Conservation (phyloP, 2,888 invertebrate genomes). For the Drosophila limbata region DNA sequence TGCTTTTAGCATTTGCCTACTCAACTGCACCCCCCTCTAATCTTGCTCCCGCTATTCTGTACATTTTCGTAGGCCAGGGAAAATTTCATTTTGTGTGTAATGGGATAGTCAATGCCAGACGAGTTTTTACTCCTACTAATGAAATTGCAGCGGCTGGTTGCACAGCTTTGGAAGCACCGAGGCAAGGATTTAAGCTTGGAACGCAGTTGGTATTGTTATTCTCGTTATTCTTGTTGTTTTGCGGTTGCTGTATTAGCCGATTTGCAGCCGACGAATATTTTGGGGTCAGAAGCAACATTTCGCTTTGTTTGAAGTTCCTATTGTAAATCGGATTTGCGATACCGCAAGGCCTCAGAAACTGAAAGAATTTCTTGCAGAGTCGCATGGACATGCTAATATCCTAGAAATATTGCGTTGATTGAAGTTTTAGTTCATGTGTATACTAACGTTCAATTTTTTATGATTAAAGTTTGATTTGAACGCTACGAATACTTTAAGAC, state of each 20-base stretch:
- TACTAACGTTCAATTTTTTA: too few species aligned
- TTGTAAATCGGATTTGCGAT: conserved; percentile 45
- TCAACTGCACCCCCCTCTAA: not conserved
- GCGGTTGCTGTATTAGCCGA: conserved; percentile 24
- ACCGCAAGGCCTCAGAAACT: not conserved
- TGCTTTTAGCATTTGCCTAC: conserved; percentile 1
- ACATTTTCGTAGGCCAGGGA: not conserved
- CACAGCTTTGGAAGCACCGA: conserved; percentile 24
- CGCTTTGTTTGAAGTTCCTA: conserved; percentile 31
- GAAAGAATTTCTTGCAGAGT: not conserved
- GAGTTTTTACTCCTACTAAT: conserved; percentile 35
- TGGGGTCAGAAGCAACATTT: conserved; percentile 31
- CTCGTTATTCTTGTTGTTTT: conserved; percentile 5
- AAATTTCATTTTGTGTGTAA: conserved; percentile 24
- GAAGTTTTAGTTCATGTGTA: too few species aligned
- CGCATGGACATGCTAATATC: not conserved
- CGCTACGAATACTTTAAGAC: too few species aligned
- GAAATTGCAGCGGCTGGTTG: conserved; percentile 48
- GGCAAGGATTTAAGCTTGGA: conserved; percentile 18
- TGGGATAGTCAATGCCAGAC: conserved; percentile 30
- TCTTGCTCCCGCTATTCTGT: not conserved
- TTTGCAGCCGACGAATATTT: conserved; percentile 34
- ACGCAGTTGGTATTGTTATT: conserved; percentile 17
- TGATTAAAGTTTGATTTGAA: too few species aligned
- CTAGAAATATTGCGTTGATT: not conserved